Conservation (phyloP, 1,140 invertebrate species). For the Papilio xuthus region DNA sequence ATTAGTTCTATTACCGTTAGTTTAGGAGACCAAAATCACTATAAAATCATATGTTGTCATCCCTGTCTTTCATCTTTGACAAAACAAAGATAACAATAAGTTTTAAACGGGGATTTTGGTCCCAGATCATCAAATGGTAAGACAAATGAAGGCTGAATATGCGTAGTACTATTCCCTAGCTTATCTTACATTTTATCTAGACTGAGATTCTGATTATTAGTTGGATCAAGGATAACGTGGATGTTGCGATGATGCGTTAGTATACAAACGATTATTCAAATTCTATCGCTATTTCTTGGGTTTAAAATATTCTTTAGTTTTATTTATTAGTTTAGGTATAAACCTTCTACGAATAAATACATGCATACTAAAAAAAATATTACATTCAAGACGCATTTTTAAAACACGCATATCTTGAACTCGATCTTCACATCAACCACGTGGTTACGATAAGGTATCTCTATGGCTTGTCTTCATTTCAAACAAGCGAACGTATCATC, state of each 20-base stretch:
- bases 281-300: not conserved
- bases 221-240: too few species aligned
- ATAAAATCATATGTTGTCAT: too few species aligned
- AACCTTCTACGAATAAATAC: not conserved
- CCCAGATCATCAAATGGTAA: too few species aligned
- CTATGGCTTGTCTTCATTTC: conserved; percentile 25
- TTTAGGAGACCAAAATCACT: too few species aligned
- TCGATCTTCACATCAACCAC: conserved; percentile 20
- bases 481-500: conserved; percentile 25
- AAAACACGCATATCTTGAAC: conserved; percentile 1
- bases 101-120: too few species aligned
- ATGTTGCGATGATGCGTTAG: not conserved
- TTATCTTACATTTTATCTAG: too few species aligned
- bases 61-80: too few species aligned
- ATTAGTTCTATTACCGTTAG: too few species aligned
- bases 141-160: too few species aligned
- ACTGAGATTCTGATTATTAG: too few species aligned
- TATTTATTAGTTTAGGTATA: not conserved
- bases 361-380: not conserved
- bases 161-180: too few species aligned
- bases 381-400: not conserved
- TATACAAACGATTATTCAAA: not conserved
- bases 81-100: too few species aligned
- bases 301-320: not conserved
- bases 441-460: conserved; percentile 17